These are phyloP conservation scores for Littorina saxatilis DNA, from an alignment of 1,140 invertebrate genomes.

Conservation along the genomic window DNA sequence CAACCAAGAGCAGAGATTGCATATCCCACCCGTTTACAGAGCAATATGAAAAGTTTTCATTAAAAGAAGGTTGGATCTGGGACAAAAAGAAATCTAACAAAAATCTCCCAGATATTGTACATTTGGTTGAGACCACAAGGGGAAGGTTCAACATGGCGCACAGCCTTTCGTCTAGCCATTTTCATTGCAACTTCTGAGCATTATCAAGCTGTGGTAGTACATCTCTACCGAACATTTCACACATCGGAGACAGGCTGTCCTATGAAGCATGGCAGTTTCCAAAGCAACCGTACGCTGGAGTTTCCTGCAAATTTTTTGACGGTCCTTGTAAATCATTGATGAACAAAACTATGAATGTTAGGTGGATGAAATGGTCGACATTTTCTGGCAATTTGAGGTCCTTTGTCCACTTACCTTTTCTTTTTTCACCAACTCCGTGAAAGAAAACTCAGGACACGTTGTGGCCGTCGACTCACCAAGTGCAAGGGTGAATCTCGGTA, in stretches of 20 bases:
- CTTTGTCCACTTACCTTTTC: slow-evolving; percentile 79
- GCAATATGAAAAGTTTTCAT: too few species aligned
- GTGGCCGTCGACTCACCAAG: slow-evolving; percentile 81
- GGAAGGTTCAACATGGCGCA: slow-evolving; percentile 58
- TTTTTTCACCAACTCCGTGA: slow-evolving; percentile 80
- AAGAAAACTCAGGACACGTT: slow-evolving; percentile 82
- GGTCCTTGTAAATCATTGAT: background rate
- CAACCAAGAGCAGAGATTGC: too few species aligned
- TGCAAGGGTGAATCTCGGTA: slow-evolving; percentile 79
- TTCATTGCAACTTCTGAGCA: slow-evolving; percentile 42
- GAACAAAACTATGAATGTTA: background rate
- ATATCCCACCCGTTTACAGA: too few species aligned
- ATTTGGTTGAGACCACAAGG: slow-evolving; percentile 19
- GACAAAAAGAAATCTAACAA: background rate
- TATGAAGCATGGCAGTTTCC: background rate
- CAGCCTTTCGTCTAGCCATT: slow-evolving; percentile 56
- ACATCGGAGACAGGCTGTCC: background rate
- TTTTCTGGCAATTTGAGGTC: slow-evolving; percentile 37
- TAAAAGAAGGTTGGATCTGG: too few species aligned
- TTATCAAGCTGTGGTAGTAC: slow-evolving; percentile 27
- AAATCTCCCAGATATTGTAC: background rate
- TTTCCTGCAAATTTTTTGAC: background rate
- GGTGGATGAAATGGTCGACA: background rate
- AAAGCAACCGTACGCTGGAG: background rate
- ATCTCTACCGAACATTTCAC: slow-evolving; percentile 31